A percentile compares a stretch with the other conserved stretches of the same genome.
These are phyloP conservation scores for Phasia obesa DNA, from an alignment of 2,888 invertebrate genomes.

Conservation along the genomic window DNA sequence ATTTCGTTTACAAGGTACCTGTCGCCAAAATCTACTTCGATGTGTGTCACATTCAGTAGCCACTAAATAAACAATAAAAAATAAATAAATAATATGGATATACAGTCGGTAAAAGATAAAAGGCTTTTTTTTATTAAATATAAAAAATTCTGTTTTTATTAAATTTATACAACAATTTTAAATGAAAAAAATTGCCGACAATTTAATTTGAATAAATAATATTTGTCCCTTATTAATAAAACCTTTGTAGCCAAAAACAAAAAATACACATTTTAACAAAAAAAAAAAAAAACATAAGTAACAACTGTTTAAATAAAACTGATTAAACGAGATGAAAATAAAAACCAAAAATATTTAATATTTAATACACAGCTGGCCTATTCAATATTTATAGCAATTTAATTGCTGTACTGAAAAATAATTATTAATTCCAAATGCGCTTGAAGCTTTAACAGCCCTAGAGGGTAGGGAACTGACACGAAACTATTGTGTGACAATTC, in stretches of 20 bases:
- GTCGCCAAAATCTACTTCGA: no score
- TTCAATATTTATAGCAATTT: not conserved
- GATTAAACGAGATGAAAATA: not conserved
- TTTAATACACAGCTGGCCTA: not conserved
- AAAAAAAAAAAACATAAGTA: constrained; percentile 17
- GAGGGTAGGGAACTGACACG: no score
- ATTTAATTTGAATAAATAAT: not conserved
- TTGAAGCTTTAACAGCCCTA: no score
- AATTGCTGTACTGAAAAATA: no score
- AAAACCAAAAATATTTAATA: not conserved
- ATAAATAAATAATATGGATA: not conserved
- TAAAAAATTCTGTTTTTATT: not conserved
- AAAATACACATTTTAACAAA: not conserved
- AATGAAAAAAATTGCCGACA: not conserved
- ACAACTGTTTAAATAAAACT: constrained; percentile 62
- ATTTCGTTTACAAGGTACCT: no score
- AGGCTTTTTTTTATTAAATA: not conserved
- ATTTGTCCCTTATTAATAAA: not conserved
- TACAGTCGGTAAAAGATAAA: constrained; percentile 54
- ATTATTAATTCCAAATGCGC: no score
- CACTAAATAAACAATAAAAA: constrained; percentile 51
- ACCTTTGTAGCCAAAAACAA: not conserved
- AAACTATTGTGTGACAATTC: no score
- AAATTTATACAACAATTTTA: not conserved
- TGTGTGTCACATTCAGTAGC: not conserved